Base-by-base conservation (phyloP, 2,113 vertebrate genomes). In the Haemorhous mexicanus region DNA sequence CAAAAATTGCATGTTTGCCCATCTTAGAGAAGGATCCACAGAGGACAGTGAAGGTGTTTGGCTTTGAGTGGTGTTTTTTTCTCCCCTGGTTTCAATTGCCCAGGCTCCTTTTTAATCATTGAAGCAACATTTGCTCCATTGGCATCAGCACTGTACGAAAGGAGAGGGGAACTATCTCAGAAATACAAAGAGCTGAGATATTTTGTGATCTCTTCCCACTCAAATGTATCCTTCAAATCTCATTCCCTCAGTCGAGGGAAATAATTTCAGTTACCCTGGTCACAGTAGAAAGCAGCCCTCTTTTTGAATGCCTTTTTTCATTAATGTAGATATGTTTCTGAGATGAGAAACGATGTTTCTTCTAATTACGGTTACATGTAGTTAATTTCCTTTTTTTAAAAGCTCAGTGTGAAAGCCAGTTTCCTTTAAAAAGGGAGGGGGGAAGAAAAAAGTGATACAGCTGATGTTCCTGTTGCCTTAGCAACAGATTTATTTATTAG, bases 401-500 rank as follows among this genome's bases (percentile, higher is more conserved):
- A 98, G 98, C 98, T 95, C 95, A 96, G 97, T 97, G 96, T 98
- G 98, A 98, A 97, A 97, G 97, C 96, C 98, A 97, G 97, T 96
- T 98, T 98, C 95, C 89, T 95, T 96, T 96, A 89, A 94, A 94
- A 95, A 83, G 52, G 20, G 18, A 17, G 50, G 21, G 33, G 10
- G 26, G 3, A 16, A 77, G 66, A 97, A 97, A 98, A 97, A 97
- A 97, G 96, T 95, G 96, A 98, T 94, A 97, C 96, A 97, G 96
- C 95, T 98, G 97, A 98, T 98, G 97, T 96, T 91, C 97, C 93
- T 95, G 97, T 99, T 99, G 96, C 98, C 98, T 91, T 97, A 97
- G 98, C 97, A 98, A 99, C 98, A 98, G 97, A 98, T 98, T 98
- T 98, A 98, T 98, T 99, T 98, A 98, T 99, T 98, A 98, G 98